Evolutionary conservation across 1,140 invertebrate species (phyloP).

Genomic region (Drosophila nikananu): DNA sequence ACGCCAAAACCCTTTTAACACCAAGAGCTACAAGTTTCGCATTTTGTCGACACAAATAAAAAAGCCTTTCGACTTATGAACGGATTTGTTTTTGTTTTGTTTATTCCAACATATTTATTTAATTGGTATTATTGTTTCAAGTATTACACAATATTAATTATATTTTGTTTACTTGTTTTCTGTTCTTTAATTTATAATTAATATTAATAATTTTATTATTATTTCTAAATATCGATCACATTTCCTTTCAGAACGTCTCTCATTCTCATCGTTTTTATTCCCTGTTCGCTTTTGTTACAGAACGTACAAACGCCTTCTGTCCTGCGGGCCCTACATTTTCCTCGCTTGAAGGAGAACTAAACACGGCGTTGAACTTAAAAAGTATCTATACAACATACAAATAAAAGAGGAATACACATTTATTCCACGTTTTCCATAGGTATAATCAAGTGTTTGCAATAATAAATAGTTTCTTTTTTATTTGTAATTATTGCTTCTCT

Average conservation of each 20-base stretch:
- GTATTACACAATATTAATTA: slow-evolving; percentile 71
- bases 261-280: slow-evolving; percentile 58
- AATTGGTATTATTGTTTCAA: slow-evolving; percentile 74
- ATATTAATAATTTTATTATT: slow-evolving; percentile 45
- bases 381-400: slow-evolving; percentile 49
- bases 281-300: slow-evolving; percentile 68
- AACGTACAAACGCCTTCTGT: slow-evolving; percentile 47
- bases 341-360: slow-evolving; percentile 13
- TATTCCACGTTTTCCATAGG: slow-evolving; percentile 16
- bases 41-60: not conserved
- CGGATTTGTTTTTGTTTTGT: slow-evolving; percentile 35
- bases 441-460: slow-evolving; percentile 40
- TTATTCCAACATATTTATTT: slow-evolving; percentile 72
- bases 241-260: slow-evolving; percentile 80
- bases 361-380: slow-evolving; percentile 28
- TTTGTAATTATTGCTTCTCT: slow-evolving; percentile 43
- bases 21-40: too few relatives aligned
- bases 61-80: slow-evolving; percentile 14
- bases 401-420: slow-evolving; percentile 33
- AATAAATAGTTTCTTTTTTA: slow-evolving; percentile 31
- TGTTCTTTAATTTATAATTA: slow-evolving; percentile 61
- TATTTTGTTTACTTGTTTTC: slow-evolving; percentile 56
- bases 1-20: too few relatives aligned
- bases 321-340: slow-evolving; percentile 21
- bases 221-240: slow-evolving; percentile 84